Evolutionary conservation across 2,888 invertebrate genomes (phyloP), one percentile per base, ranked within the genome.

Genomic region (Molanna angustata): DNA sequence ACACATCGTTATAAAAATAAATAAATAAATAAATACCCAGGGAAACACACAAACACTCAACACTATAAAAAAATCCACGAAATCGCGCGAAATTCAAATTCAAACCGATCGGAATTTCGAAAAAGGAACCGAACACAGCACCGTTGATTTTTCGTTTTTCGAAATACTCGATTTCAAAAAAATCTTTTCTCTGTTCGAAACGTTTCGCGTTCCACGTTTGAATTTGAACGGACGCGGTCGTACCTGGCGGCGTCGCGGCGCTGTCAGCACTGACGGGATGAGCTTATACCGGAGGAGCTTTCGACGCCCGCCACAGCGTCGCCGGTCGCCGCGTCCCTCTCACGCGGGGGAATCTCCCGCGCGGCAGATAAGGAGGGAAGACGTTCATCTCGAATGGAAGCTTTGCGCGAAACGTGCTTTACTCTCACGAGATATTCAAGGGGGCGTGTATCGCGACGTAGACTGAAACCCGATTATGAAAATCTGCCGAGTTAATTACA

Each of bases 391-490:
- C 3, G 16, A 11, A n/a, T 20, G 9, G 16, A 44, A 52, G 46
- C 55, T 54, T 47, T 16, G 39, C 35, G 43, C 22, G 53, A 35
- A 37, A 41, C 52, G 42, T 14, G 32, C 27, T 27, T 37, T 32
- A 31, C 27, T 49, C 21, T 22, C 31, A 13, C 20, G 51, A 52
- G 45, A 46, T 42, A 32, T 46, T 40, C 22, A 48, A 54, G 57
- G 57, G 57, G 57, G 57, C 57, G 57, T 57, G 53, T 50, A 44
- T 41, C 56, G 49, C 51, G 18, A 52, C 42, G 46, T 49, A 44
- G 44, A 47, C 37, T 42, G 31, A 17, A 22, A 18, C 32, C 16
- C 13, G 41, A 41, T 41, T 41, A 20, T 7, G 11, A 27, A 27
- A 27, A 27, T n/a, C n/a, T n/a, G n/a, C n/a, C n/a, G n/a, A n/a